Percentiles rank a stretch among this genome's conserved stretches.
Conservation (phyloP, 1,140 invertebrate species). For the Drosophila insularis region DNA sequence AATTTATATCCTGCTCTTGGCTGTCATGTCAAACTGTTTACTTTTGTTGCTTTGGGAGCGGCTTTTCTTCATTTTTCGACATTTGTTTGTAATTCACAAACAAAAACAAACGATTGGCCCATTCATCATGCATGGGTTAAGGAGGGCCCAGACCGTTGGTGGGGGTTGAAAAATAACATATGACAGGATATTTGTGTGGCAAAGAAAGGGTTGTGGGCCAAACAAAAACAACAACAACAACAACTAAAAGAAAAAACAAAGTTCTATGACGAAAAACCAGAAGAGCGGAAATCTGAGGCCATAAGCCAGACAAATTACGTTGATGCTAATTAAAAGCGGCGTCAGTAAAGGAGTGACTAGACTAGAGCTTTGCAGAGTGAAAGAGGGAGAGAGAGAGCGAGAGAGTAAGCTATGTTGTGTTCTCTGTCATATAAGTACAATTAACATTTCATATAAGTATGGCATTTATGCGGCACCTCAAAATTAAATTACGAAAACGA, state of each 20-base stretch:
- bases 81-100: constrained; percentile 64
- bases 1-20: constrained; percentile 11
- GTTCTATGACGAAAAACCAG: constrained; percentile 15
- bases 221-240: neutral
- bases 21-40: constrained; percentile 61
- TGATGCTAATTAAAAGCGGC: constrained; percentile 75
- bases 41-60: constrained; percentile 21
- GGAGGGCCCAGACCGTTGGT: neutral
- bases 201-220: constrained; percentile 29
- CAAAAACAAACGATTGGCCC: constrained; percentile 68
- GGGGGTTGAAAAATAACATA: constrained; percentile 46
- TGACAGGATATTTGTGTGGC: constrained; percentile 67
- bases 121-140: constrained; percentile 56
- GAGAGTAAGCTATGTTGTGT: neutral
- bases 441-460: constrained; percentile 9
- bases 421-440: constrained; percentile 5
- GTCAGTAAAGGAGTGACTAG: constrained; percentile 22
- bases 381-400: neutral
- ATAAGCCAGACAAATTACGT: constrained; percentile 51
- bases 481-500: constrained; percentile 73
- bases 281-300: constrained; percentile 31
- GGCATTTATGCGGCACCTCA: constrained; percentile 38
- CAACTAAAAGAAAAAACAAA: constrained; percentile 14
- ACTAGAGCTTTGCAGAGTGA: neutral
- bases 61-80: constrained; percentile 44